A percentile compares a stretch with the other conserved stretches of the same genome.
Evolutionary conservation across 2,113 vertebrate genomes (phyloP).

Genomic region (Petaurus breviceps): DNA sequence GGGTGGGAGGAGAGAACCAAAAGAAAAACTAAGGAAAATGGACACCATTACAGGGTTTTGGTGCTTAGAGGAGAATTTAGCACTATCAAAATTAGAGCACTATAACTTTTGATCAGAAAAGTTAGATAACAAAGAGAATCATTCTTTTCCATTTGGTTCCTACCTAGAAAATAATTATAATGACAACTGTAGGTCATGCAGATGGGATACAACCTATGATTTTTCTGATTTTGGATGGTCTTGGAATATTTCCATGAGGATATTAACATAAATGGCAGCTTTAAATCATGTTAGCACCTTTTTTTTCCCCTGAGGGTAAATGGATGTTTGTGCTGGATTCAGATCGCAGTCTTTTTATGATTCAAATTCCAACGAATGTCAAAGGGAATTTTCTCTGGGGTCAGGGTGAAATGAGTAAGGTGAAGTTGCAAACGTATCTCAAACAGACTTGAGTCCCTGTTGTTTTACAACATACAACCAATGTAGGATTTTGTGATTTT

Average conservation of each 20-base stretch:
- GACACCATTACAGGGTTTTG: not conserved
- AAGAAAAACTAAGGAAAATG: not conserved
- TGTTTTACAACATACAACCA: not conserved
- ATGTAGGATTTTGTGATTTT: not conserved
- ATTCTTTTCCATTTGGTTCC: not conserved
- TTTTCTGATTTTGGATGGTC: conserved; percentile 21
- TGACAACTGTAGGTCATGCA: not conserved
- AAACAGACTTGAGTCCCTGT: not conserved
- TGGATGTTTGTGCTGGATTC: not conserved
- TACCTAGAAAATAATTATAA: conserved; percentile 9
- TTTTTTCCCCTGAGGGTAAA: conserved; percentile 7
- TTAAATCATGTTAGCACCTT: conserved; percentile 9
- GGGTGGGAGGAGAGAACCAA: not conserved
- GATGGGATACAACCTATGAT: conserved; percentile 1
- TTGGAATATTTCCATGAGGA: conserved; percentile 4
- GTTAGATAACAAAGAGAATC: not conserved
- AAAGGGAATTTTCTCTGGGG: conserved; percentile 23
- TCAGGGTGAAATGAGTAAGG: not conserved
- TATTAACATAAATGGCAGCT: not conserved
- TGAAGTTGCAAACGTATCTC: not conserved
- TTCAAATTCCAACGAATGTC: conserved; percentile 25
- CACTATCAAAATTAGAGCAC: not conserved
- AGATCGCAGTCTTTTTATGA: conserved; percentile 17
- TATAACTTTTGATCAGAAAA: conserved; percentile 34
- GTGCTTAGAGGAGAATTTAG: not conserved